phyloP scores from a whole-genome alignment of 1,140 invertebrate genomes.

The Hyphantria cunea region DNA sequence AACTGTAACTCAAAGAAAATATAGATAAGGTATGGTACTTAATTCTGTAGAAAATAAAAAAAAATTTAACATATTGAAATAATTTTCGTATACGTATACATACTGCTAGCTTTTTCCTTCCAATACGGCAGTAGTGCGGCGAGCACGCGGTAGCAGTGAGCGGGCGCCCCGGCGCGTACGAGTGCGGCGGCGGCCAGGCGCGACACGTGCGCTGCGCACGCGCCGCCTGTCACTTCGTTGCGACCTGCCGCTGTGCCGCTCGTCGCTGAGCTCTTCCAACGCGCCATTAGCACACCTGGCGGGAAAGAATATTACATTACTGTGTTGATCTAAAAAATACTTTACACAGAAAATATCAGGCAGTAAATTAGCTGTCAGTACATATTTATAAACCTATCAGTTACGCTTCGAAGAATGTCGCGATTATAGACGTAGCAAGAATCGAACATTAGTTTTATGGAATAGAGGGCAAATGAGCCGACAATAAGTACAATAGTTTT shows the following conservation, averaged over 20 bases:
- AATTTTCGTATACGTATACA: no score
- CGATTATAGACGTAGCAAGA: no score
- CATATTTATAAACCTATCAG: no score
- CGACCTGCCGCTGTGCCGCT: constrained; percentile 38
- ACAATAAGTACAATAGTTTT: no score
- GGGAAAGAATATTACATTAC: background rate
- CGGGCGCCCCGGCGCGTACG: constrained; percentile 89
- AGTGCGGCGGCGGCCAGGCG: constrained; percentile 90
- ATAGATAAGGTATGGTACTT: no score
- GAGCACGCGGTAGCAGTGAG: constrained; percentile 91
- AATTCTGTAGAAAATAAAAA: no score
- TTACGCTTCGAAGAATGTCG: no score
- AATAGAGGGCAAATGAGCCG: no score
- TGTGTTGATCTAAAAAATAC: background rate
- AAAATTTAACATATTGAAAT: no score
- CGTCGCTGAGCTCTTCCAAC: constrained; percentile 83
- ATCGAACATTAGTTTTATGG: no score
- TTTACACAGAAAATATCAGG: background rate
- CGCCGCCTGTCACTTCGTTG: constrained; percentile 66
- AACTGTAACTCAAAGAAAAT: no score
- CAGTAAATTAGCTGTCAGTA: no score
- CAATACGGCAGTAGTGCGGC: constrained; percentile 92
- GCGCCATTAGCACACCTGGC: constrained; percentile 89
- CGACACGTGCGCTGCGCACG: constrained; percentile 91
- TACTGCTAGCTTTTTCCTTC: constrained; percentile 80